Percentiles rank a stretch among this genome's conserved stretches.
Evolutionary conservation across 1,140 invertebrate genomes (phyloP).

Genomic region (Littorina saxatilis): DNA sequence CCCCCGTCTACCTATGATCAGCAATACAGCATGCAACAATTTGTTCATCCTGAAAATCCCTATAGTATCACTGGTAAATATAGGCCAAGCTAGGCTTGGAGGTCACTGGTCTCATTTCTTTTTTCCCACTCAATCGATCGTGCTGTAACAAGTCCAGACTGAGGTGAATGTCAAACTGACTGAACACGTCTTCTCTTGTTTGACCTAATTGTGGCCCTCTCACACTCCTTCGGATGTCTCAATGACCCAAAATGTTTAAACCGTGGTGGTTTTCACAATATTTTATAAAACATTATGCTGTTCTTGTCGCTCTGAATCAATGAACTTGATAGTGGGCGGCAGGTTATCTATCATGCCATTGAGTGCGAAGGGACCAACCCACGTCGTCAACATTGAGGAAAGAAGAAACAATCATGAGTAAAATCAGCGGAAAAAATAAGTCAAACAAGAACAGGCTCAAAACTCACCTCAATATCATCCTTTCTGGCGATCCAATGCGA

Average conservation of each 20-base stretch:
- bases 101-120: slow-evolving; percentile 10
- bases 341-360: slow-evolving; percentile 27
- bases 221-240: not conserved
- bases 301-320: not conserved
- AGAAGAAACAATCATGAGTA: slow-evolving; percentile 20
- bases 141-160: slow-evolving; percentile 35
- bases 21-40: not conserved
- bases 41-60: slow-evolving; percentile 26
- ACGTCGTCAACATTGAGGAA: slow-evolving; percentile 31
- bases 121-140: slow-evolving; percentile 27
- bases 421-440: not conserved
- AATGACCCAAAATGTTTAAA: not conserved
- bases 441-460: not conserved
- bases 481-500: not conserved
- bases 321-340: slow-evolving; percentile 21
- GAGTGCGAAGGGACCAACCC: slow-evolving; percentile 35
- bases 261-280: not conserved
- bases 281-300: not conserved
- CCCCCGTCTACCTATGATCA: not conserved
- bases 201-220: not conserved
- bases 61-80: not conserved
- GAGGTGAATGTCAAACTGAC: slow-evolving; percentile 17
- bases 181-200: slow-evolving; percentile 15
- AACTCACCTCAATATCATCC: slow-evolving; percentile 30
- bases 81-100: not conserved